These are phyloP conservation scores for Scatophagus argus DNA, from an alignment of 2,113 vertebrate species.

Conservation along the genomic window DNA sequence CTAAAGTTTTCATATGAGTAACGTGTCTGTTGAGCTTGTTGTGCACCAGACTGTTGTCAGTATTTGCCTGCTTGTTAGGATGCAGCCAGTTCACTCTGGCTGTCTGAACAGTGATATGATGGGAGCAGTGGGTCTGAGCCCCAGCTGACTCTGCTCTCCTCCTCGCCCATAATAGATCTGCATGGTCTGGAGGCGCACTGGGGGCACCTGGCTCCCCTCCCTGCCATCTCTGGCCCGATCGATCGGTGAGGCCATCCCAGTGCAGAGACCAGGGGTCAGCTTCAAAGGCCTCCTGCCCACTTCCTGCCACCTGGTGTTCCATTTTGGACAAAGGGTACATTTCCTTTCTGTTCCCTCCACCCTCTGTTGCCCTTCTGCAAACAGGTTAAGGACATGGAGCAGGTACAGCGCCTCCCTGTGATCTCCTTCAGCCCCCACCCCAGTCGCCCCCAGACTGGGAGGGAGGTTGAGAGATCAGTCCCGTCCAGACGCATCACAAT, in stretches of 20 bases:
- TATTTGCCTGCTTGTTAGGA: conserved; percentile 56
- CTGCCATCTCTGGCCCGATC: conserved; percentile 76
- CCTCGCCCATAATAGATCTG: conserved; percentile 59
- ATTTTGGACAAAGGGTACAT: conserved; percentile 56
- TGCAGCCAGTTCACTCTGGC: conserved; percentile 67
- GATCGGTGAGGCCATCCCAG: conserved; percentile 66
- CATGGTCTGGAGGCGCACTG: conserved; percentile 55
- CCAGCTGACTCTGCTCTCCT: conserved; percentile 38
- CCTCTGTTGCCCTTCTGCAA: conserved; percentile 51
- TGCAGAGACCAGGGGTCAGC: conserved; percentile 77
- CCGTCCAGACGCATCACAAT: conserved; percentile 58
- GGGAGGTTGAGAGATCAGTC: conserved; percentile 75
- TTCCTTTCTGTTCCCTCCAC: conserved; percentile 54
- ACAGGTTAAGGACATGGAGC: conserved; percentile 73
- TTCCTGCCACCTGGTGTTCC: conserved; percentile 78
- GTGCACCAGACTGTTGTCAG: conserved; percentile 53
- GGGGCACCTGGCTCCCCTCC: conserved; percentile 79
- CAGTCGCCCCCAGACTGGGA: conserved; percentile 58
- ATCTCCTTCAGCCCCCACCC: conserved; percentile 64
- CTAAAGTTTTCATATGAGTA: conserved; percentile 39
- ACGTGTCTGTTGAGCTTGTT: conserved; percentile 36
- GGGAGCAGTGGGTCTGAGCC: conserved; percentile 48
- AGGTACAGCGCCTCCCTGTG: conserved; percentile 67
- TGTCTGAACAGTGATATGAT: conserved; percentile 46
- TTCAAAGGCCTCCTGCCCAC: conserved; percentile 82